Conservation (phyloP, 2,797 vertebrate genomes). For the Peromyscus eremicus region DNA sequence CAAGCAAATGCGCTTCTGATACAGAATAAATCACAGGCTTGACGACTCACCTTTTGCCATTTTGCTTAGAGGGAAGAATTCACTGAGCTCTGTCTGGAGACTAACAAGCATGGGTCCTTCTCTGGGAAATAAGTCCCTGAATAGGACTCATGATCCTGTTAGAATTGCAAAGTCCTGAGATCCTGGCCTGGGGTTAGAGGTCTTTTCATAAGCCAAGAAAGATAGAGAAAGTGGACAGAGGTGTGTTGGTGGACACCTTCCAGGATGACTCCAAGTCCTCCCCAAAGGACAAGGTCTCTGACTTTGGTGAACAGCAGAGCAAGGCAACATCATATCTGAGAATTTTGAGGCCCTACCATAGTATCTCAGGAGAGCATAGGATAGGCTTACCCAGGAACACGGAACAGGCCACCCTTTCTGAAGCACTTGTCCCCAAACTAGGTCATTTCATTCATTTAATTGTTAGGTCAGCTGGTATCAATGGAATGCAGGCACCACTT, state of each 20-base stretch:
- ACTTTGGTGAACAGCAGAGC: not conserved
- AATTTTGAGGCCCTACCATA: not conserved
- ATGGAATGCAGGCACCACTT: not conserved
- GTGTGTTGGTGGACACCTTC: not conserved
- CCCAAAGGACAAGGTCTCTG: not conserved
- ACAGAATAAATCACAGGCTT: slow-evolving; percentile 85
- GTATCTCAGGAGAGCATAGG: rapidly evolving
- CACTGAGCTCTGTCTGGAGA: not conserved
- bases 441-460: not conserved
- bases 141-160: not conserved
- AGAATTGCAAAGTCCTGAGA: no score
- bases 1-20: slow-evolving; percentile 84
- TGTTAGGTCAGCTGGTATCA: not conserved
- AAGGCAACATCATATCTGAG: not conserved
- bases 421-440: not conserved
- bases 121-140: not conserved
- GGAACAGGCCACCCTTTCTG: not conserved
- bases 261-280: not conserved
- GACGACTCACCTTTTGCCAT: slow-evolving; percentile 81
- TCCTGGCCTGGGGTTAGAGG: not conserved
- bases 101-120: not conserved
- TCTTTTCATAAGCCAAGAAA: not conserved
- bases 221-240: not conserved
- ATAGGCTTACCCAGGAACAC: not conserved
- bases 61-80: slow-evolving; percentile 71